Conservation (phyloP, 1,140 invertebrate species). For the Drosophila mojavensis region DNA sequence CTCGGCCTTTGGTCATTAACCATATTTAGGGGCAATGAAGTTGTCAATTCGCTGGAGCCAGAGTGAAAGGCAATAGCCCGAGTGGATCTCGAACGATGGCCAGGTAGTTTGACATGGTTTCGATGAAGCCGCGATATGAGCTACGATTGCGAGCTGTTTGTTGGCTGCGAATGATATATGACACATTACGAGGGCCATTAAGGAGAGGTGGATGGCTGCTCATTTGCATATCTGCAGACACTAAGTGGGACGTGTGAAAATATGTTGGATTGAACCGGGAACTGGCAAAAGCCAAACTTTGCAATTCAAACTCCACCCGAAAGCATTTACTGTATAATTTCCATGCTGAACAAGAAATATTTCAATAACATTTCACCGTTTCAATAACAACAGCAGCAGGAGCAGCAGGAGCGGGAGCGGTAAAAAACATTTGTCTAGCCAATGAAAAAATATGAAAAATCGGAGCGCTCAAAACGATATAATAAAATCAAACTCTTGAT, state of each 20-base stretch:
- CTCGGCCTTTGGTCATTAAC: conserved; percentile 61
- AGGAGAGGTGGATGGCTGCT: conserved; percentile 23
- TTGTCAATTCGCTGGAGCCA: conserved; percentile 56
- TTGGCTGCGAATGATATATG: conserved; percentile 25
- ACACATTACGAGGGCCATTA: conserved; percentile 3
- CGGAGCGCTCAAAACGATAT: conserved; percentile 17
- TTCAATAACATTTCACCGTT: conserved; percentile 28
- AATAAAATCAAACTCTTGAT: conserved; percentile 36
- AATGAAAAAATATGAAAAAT: conserved; percentile 18
- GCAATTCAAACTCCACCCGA: neutral
- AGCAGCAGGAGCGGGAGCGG: too few relatives aligned
- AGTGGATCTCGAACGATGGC: conserved; percentile 9
- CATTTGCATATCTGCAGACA: conserved; percentile 48
- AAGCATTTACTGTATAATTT: conserved; percentile 29
- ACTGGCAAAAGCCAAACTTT: neutral
- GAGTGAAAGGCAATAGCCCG: conserved; percentile 41
- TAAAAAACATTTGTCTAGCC: conserved; percentile 7
- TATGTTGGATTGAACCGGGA: conserved; percentile 2
- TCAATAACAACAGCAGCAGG: conserved; percentile 12
- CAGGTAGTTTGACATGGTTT: conserved; percentile 66
- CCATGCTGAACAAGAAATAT: conserved; percentile 8
- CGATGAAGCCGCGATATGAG: conserved; percentile 4
- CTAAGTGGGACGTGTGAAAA: conserved; percentile 41
- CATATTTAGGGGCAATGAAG: conserved; percentile 79
- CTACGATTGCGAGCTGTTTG: conserved; percentile 8